Evolutionary conservation across 2,888 invertebrate genomes (phyloP), one percentile per base, ranked within the genome.

Genomic region (Cephus nigrinus): DNA sequence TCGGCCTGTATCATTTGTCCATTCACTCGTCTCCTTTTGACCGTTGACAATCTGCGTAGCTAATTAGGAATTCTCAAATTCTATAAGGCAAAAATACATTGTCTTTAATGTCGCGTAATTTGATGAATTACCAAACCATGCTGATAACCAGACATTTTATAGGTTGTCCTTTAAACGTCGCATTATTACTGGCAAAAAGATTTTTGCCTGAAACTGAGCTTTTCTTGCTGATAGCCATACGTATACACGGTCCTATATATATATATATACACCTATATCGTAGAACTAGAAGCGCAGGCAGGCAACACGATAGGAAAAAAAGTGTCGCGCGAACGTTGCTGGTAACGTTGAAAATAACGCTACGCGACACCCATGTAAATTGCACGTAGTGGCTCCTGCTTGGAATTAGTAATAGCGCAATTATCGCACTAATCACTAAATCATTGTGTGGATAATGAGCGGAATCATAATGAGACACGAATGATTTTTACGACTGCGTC

Each of bases 381-480:
- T 55, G 55, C 32, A 31, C 71, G 12, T 33, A 31, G 4, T 23
- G 71, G 71, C 32, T 33, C 32, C 71, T 71, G 75, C 75, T n/a
- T 30, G 32, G 73, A 71, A 71, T 71, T 15, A 69, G 78, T 76
- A 76, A 78, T 76, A 71, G 76, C 55, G 73, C 76, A 76, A 79
- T 79, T 79, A 75, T 68, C 74, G 36, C 75, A 73, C 76, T 79
- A 76, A 79, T 79, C 79, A 74, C 71, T 75, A 34, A 80, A 76
- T 78, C 74, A 74, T 78, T 73, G 34, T 35, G 35, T 33, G 31
- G 3, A 71, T 71, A 71, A 71, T 33, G 71, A 71, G 33, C 71
- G 71, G 71, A 71, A 71, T 31, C 12, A 71, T 33, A 71, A 71
- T 71, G 71, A 71, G 12, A 3, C 31, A 30, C 71, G 31, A 31